Evolutionary conservation across 2,797 vertebrate species (phyloP), one percentile per base, ranked within the genome.

Genomic region (Xiphophorus birchmanni): DNA sequence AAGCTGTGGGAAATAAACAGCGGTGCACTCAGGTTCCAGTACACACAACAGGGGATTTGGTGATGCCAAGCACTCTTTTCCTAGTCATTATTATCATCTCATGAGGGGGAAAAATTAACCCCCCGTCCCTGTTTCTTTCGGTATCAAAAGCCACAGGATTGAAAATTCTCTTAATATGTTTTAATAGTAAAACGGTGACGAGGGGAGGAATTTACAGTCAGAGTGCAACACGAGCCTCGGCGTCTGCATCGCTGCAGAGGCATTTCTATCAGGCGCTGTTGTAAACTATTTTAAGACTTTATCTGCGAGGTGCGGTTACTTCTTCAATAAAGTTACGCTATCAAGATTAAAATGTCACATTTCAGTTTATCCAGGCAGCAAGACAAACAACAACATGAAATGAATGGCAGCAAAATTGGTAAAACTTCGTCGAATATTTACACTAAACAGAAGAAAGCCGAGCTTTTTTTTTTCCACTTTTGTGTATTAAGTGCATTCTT

Each of bases 1-100:
- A 93, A 93, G 82, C 86, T 17, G 76, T 52, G 90, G 88, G 90
- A 93, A 94, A 90, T 71, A 58, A 85, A 88, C 87, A 89, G 37
- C 80, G 83, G 77, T 63, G 87, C 78, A 87, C 84, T 92, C 75
- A 82, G 79, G 18, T 78, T 77, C 76, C 71, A 69, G 67, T 40
- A 93, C 89, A 91, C 90, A 89, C 82, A 92, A 92, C 90, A 93
- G 15, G 35, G 35, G 35, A 37, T 37, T 65, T 37, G 90, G 84
- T 89, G 65, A 89, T 82, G 89, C 72, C 82, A 79, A 54, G 17
- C 80, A 73, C 79, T 86, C 21, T 69, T 88, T 91, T 92, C 82
- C 90, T 81, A 87, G 13, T 67, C 50, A 65, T 1, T 81, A 54
- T 54, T 91, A 56, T 67, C 91, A 90, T 91, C 84, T 84, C 86